These are phyloP conservation scores for Acanthurus leucopareius DNA, from an alignment of 2,797 vertebrate genomes.

Conservation along the genomic window DNA sequence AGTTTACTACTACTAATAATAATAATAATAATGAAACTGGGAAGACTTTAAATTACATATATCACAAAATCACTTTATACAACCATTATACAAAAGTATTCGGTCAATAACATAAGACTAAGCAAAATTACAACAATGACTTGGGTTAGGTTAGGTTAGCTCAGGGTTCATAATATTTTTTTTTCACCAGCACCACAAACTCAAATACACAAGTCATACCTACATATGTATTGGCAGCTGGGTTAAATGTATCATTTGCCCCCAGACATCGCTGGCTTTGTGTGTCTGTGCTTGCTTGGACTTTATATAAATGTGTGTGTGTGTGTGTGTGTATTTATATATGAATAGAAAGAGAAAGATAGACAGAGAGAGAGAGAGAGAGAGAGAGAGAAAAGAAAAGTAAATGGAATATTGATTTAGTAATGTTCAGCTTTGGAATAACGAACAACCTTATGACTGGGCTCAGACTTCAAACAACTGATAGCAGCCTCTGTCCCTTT, in stretches of 20 bases:
- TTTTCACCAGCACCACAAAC: not conserved
- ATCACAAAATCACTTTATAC: not conserved
- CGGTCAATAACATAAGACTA: not conserved
- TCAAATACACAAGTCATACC: not conserved
- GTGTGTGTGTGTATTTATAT: too few species aligned
- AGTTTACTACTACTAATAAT: not conserved
- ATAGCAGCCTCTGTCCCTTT: conserved; percentile 26
- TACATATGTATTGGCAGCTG: not conserved
- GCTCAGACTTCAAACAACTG: conserved; percentile 2
- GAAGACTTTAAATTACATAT: not conserved
- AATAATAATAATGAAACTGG: too few species aligned
- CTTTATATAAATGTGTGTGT: too few species aligned
- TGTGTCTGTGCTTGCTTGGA: too few species aligned
- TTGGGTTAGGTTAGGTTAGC: not conserved
- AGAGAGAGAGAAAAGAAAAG: not conserved
- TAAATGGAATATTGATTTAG: not conserved
- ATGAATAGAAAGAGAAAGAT: not conserved
- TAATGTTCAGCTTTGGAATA: not conserved
- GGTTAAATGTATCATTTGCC: not conserved
- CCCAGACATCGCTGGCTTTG: not conserved
- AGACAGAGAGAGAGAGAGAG: not conserved
- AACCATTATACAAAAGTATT: not conserved
- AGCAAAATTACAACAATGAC: not conserved
- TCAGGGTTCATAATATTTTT: not conserved
- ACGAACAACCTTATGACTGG: not conserved